These are phyloP conservation scores for Hydropsyche tenuis DNA, from an alignment of 1,140 invertebrate genomes.

Conservation along the genomic window DNA sequence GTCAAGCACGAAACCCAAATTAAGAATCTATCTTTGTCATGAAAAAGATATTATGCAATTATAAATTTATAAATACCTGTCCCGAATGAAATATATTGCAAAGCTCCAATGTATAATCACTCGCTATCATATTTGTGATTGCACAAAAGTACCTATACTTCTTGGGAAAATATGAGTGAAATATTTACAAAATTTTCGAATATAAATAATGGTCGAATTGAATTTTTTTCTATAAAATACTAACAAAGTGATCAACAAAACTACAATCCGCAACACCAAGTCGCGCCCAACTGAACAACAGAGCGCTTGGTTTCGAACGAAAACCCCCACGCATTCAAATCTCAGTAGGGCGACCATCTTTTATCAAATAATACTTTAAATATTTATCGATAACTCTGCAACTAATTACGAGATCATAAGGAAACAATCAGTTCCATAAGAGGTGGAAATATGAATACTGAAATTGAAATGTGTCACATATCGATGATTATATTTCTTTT, in stretches of 20 bases:
- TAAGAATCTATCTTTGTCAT: background rate
- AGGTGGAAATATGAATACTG: no score
- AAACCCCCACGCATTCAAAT: background rate
- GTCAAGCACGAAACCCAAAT: conserved; percentile 8
- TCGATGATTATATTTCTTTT: no score
- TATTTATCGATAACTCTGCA: no score
- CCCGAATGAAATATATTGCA: conserved; percentile 89
- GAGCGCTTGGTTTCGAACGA: conserved; percentile 35
- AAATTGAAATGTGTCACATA: no score
- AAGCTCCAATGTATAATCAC: conserved; percentile 85
- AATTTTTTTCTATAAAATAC: background rate
- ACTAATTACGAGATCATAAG: no score
- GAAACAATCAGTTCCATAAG: no score
- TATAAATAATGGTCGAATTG: background rate
- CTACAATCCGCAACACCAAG: background rate
- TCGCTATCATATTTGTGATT: conserved; percentile 70
- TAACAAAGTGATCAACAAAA: background rate
- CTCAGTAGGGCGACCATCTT: background rate
- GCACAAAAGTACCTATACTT: background rate
- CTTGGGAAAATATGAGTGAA: background rate
- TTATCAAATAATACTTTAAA: background rate
- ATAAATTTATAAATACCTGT: conserved; percentile 64
- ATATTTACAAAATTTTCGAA: background rate
- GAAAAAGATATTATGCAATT: no score
- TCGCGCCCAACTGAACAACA: conserved; percentile 40